A percentile compares a stretch with the other conserved stretches of the same genome.
These are phyloP conservation scores for Deladenus siricidicola DNA, from an alignment of 2,888 invertebrate species.

Conservation along the genomic window DNA sequence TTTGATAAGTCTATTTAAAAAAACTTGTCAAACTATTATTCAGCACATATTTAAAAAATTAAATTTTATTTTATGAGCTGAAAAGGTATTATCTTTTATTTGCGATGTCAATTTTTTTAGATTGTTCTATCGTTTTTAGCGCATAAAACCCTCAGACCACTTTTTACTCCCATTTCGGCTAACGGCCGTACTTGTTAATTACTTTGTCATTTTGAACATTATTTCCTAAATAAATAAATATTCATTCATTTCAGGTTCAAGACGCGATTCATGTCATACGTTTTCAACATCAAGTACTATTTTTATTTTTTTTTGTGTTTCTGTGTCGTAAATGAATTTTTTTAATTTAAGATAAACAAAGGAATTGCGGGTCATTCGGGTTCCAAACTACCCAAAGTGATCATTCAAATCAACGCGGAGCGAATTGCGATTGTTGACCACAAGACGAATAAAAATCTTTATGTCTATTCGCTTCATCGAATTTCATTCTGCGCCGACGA, in stretches of 20 bases:
- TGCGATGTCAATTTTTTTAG: too few species aligned
- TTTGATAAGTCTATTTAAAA: too few species aligned
- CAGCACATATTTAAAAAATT: too few species aligned
- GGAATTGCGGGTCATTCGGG: constrained; percentile 71
- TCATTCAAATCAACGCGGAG: constrained; percentile 92
- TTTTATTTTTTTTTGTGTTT: neutral
- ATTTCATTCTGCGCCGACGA: constrained; percentile 99
- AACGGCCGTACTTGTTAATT: too few species aligned
- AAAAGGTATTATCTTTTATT: too few species aligned
- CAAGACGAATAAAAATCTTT: constrained; percentile 65
- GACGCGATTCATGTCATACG: constrained; percentile 84
- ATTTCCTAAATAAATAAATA: too few species aligned
- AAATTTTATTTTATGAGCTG: too few species aligned
- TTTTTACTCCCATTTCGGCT: too few species aligned
- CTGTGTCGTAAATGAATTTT: neutral
- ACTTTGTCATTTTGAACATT: too few species aligned
- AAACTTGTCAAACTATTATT: too few species aligned
- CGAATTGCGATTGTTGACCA: constrained; percentile 83
- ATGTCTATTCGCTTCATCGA: constrained; percentile 89
- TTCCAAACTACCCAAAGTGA: constrained; percentile 70
- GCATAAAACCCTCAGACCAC: too few species aligned
- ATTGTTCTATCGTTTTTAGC: too few species aligned
- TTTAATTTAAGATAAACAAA: constrained; percentile 66
- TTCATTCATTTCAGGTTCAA: constrained; percentile 67
- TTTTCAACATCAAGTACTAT: constrained; percentile 37